These are phyloP conservation scores for Anastrepha ludens DNA, from an alignment of 1,140 invertebrate species.

Conservation along the genomic window DNA sequence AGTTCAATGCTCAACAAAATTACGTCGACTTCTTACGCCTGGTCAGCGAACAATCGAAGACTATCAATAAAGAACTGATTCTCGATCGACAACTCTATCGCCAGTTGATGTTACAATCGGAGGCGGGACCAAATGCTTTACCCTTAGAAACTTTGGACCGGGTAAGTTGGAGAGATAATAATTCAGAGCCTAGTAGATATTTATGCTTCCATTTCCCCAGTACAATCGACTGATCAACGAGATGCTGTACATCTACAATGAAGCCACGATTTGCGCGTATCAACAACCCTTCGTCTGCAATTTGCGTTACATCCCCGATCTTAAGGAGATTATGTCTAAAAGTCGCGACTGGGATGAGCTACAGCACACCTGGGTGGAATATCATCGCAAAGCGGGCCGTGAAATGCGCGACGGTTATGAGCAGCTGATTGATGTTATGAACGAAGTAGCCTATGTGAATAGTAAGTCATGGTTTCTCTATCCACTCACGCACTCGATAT, in stretches of 20 bases:
- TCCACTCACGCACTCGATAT: too few species aligned
- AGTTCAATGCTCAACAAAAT: conserved; percentile 78
- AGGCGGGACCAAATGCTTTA: conserved; percentile 88
- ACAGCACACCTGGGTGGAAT: conserved; percentile 90
- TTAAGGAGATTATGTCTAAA: conserved; percentile 81
- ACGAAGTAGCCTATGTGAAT: conserved; percentile 89
- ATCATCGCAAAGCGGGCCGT: conserved; percentile 86
- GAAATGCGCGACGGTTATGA: conserved; percentile 88
- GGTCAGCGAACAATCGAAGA: conserved; percentile 82
- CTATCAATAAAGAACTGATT: conserved; percentile 80
- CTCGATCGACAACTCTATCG: conserved; percentile 82
- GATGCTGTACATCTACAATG: conserved; percentile 91
- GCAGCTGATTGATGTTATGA: conserved; percentile 88
- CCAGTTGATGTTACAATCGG: conserved; percentile 85
- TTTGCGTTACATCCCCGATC: conserved; percentile 86
- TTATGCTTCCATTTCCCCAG: conserved; percentile 75
- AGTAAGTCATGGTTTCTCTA: conserved; percentile 78
- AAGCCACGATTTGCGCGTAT: conserved; percentile 88
- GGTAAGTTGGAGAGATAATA: conserved; percentile 76
- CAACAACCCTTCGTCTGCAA: conserved; percentile 88
- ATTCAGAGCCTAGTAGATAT: background rate
- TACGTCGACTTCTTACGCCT: conserved; percentile 88
- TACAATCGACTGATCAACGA: conserved; percentile 90
- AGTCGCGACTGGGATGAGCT: conserved; percentile 90
- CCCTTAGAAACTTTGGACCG: conserved; percentile 88